A percentile compares a stretch with the other conserved stretches of the same genome.
phyloP scores from a whole-genome alignment of 2,888 invertebrate genomes.

The Heteromyza rotundicornis region DNA sequence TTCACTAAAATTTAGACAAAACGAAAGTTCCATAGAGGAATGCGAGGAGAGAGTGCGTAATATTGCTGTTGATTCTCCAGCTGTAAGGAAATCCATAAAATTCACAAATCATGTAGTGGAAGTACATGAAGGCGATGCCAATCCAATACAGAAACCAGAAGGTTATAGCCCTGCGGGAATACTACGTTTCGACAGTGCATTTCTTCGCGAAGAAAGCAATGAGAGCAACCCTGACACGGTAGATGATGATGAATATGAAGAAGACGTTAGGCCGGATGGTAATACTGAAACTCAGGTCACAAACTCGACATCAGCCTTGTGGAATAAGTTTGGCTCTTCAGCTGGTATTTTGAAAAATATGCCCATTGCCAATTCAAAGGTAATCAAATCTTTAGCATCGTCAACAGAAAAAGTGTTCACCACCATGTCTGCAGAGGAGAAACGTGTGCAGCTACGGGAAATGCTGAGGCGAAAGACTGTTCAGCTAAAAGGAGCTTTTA shows the following conservation, averaged over 20 bases:
- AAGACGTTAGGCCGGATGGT: not conserved
- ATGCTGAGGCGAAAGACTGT: slow-evolving; percentile 44
- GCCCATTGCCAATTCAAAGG: slow-evolving; percentile 34
- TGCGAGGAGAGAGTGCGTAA: not conserved
- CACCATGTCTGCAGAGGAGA: slow-evolving; percentile 40
- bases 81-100: slow-evolving; percentile 42
- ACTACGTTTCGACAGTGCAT: slow-evolving; percentile 16
- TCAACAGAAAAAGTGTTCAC: slow-evolving; percentile 45
- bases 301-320: not conserved
- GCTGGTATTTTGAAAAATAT: slow-evolving; percentile 26
- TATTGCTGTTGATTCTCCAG: not conserved
- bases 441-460: slow-evolving; percentile 41
- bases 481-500: slow-evolving; percentile 43
- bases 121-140: slow-evolving; percentile 31
- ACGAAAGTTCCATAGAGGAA: slow-evolving; percentile 12
- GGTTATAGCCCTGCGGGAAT: slow-evolving; percentile 30
- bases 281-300: not conserved
- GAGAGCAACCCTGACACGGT: not conserved
- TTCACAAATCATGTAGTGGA: slow-evolving; percentile 44
- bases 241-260: not conserved
- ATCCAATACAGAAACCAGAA: slow-evolving; percentile 26
- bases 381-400: slow-evolving; percentile 30
- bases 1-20: slow-evolving; percentile 18
- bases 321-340: slow-evolving; percentile 23
- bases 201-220: not conserved